A percentile compares a stretch with the other conserved stretches of the same genome.
phyloP scores from a whole-genome alignment of 2,888 invertebrate genomes.

The Pterostichus madidus region DNA sequence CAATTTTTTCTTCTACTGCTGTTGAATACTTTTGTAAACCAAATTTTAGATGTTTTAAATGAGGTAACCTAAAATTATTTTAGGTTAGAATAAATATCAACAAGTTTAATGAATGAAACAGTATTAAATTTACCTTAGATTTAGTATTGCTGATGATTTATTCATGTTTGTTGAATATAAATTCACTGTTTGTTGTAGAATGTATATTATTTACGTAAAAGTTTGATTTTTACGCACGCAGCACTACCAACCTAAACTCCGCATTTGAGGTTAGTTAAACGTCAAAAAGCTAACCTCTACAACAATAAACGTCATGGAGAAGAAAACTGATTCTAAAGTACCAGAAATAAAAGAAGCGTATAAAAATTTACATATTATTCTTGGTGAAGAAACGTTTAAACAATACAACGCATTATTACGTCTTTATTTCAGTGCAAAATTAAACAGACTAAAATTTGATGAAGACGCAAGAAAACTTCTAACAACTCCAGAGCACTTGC shows the following conservation, averaged over 20 bases:
- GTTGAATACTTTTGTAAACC: conserved; percentile 52
- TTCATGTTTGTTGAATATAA: conserved; percentile 53
- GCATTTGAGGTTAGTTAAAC: conserved; percentile 11
- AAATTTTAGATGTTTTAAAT: conserved; percentile 44
- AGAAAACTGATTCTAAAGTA: conserved; percentile 67
- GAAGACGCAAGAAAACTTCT: conserved; percentile 87
- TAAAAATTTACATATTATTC: conserved; percentile 81
- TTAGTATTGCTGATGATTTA: conserved; percentile 54
- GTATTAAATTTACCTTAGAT: conserved; percentile 54
- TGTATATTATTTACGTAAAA: not conserved
- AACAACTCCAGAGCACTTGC: conserved; percentile 84
- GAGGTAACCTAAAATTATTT: conserved; percentile 57
- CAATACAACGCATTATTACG: conserved; percentile 87
- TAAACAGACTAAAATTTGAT: conserved; percentile 92
- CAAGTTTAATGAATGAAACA: not conserved
- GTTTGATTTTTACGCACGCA: too few species aligned
- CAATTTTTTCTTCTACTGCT: conserved; percentile 76
- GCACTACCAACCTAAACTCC: not conserved
- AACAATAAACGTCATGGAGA: not conserved
- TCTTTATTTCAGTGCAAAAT: conserved; percentile 86
- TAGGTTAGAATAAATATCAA: conserved; percentile 10
- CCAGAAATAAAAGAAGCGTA: conserved; percentile 80
- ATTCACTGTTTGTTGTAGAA: not conserved
- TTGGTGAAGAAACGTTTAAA: conserved; percentile 84
- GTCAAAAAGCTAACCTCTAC: not conserved